Conservation (phyloP, 2,113 vertebrate genomes). For the Pseudopipra pipra region DNA sequence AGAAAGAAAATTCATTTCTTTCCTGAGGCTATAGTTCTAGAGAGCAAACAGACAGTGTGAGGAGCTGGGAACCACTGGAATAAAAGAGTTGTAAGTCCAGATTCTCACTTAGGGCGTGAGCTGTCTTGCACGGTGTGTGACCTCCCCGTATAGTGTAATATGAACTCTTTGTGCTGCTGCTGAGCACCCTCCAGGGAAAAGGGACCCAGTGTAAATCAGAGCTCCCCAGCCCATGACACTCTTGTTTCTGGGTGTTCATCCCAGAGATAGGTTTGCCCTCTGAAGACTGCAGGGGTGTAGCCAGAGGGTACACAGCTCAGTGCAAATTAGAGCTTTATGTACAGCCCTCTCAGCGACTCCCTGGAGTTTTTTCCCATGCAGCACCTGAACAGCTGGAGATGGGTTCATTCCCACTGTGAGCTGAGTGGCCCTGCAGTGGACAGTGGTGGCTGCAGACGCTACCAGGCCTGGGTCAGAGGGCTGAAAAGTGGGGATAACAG, state of each 20-base stretch:
- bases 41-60: neutral
- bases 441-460: neutral
- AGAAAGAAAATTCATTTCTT: neutral
- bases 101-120: neutral
- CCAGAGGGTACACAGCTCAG: neutral
- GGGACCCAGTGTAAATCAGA: neutral
- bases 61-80: neutral
- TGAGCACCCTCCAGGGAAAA: neutral
- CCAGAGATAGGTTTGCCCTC: neutral
- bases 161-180: neutral
- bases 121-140: neutral
- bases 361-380: neutral
- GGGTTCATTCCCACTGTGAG: neutral
- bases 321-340: neutral
- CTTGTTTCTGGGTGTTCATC: neutral
- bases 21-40: neutral
- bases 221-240: neutral
- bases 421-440: neutral
- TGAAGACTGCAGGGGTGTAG: neutral
- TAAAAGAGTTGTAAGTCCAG: neutral
- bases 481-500: neutral
- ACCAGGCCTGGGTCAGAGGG: neutral
- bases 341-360: neutral
- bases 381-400: neutral
- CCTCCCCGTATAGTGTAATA: rapidly evolving